Evolutionary conservation across 2,888 invertebrate genomes (phyloP).

Genomic region (Caenorhabditis virilis): DNA sequence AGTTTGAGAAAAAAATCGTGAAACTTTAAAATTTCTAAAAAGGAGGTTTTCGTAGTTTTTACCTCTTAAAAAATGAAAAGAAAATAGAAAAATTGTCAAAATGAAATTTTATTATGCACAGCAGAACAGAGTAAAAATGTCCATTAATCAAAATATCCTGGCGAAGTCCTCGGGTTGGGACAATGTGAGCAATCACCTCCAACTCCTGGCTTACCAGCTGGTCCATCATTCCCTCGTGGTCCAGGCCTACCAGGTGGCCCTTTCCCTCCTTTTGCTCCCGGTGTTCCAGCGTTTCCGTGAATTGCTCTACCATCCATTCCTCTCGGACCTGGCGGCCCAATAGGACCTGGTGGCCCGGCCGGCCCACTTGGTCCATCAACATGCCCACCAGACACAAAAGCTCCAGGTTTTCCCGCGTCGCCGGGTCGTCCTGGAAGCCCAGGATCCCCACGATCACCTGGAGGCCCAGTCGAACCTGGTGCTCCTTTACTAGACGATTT

Average conservation of each 20-base stretch:
- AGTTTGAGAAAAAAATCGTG: background rate
- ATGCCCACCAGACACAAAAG: background rate
- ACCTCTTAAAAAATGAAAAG: background rate
- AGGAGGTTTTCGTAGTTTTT: background rate
- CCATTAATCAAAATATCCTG: constrained; percentile 31
- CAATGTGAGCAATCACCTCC: constrained; percentile 36
- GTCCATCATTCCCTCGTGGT: constrained; percentile 19
- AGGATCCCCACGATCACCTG: constrained; percentile 34
- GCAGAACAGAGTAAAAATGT: background rate
- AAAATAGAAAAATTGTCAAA: background rate
- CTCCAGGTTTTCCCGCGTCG: constrained; percentile 7
- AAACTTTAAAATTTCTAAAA: background rate
- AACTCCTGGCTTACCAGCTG: constrained; percentile 21
- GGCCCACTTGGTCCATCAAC: constrained; percentile 5
- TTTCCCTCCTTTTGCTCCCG: constrained; percentile 38
- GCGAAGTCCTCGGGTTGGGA: constrained; percentile 33
- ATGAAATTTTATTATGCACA: background rate
- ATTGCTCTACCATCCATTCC: constrained; percentile 13
- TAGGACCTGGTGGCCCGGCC: constrained; percentile 31
- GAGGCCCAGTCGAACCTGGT: constrained; percentile 40
- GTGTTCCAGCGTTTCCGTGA: constrained; percentile 37
- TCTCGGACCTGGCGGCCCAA: constrained; percentile 18
- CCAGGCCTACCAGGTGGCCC: constrained; percentile 37
- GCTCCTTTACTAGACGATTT: constrained; percentile 25
- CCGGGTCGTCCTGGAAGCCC: constrained; percentile 34